Conservation (phyloP, 2,113 vertebrate genomes). For the Embiotoca jacksoni region DNA sequence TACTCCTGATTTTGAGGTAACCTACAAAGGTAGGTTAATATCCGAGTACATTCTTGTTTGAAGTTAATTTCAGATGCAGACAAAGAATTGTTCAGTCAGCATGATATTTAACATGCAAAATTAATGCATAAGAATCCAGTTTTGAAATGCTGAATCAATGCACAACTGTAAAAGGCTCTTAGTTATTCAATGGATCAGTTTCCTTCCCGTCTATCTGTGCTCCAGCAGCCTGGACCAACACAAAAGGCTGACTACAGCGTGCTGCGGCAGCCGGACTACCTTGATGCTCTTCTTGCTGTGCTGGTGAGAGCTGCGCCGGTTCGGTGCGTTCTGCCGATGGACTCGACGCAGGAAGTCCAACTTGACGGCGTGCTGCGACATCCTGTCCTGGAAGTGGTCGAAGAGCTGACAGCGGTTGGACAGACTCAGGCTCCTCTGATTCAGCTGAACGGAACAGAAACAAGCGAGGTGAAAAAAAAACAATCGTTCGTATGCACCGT, state of each 20-base stretch:
- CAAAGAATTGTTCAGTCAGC: too few relatives aligned
- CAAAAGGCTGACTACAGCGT: background rate
- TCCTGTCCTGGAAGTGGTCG: constrained; percentile 97
- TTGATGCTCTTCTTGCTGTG: constrained; percentile 91
- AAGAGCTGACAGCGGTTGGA: constrained; percentile 98
- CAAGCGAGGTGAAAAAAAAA: background rate
- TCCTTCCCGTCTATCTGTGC: too few relatives aligned
- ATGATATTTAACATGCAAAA: too few relatives aligned
- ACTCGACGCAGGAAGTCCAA: constrained; percentile 95
- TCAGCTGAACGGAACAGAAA: constrained; percentile 86
- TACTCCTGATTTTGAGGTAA: too few relatives aligned
- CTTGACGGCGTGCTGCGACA: constrained; percentile 97
- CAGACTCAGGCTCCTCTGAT: constrained; percentile 95
- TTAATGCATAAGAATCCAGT: too few relatives aligned
- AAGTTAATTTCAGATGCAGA: too few relatives aligned
- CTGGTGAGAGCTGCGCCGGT: constrained; percentile 86
- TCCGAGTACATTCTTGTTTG: too few relatives aligned
- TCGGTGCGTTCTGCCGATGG: constrained; percentile 93
- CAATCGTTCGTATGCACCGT: background rate
- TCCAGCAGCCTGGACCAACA: too few relatives aligned
- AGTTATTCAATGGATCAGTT: too few relatives aligned
- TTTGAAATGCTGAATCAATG: background rate
- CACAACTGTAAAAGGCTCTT: background rate
- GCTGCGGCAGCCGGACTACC: constrained; percentile 75
- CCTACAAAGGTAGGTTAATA: too few relatives aligned